phyloP scores from a whole-genome alignment of 2,797 vertebrate species.

The Anabas testudineus region DNA sequence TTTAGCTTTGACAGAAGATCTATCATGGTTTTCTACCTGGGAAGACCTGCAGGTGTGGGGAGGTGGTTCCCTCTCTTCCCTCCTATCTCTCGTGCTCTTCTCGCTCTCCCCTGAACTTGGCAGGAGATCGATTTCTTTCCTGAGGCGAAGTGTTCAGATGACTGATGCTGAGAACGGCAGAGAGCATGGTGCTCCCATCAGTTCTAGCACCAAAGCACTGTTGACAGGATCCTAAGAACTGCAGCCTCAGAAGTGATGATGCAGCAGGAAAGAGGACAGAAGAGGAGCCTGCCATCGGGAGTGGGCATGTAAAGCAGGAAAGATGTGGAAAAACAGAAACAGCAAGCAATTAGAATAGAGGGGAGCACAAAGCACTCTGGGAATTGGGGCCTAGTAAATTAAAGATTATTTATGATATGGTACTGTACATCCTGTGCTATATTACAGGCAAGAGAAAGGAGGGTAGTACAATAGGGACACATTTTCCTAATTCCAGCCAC shows the following conservation, averaged over 20 bases:
- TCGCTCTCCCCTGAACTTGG: slow-evolving; percentile 65
- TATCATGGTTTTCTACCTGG: slow-evolving; percentile 73
- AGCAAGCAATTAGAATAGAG: slow-evolving; percentile 13
- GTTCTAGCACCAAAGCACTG: slow-evolving; percentile 73
- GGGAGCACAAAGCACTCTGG: background rate
- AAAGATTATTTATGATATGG: background rate
- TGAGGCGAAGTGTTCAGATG: slow-evolving; percentile 76
- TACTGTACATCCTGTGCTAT: background rate
- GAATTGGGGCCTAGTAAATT: background rate
- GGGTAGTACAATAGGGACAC: background rate
- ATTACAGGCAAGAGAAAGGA: background rate
- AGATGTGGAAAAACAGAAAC: slow-evolving; percentile 22
- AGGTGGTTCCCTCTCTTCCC: slow-evolving; percentile 36
- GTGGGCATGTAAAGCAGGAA: slow-evolving; percentile 23
- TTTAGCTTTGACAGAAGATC: slow-evolving; percentile 72
- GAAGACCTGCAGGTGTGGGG: slow-evolving; percentile 69
- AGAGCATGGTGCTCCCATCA: slow-evolving; percentile 70
- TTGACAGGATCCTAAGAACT: slow-evolving; percentile 76
- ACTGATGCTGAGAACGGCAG: slow-evolving; percentile 72
- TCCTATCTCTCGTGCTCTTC: slow-evolving; percentile 45
- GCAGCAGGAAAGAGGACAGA: slow-evolving; percentile 63
- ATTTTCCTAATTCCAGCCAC: too few species aligned
- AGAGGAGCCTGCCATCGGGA: slow-evolving; percentile 15
- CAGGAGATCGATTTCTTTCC: slow-evolving; percentile 80
- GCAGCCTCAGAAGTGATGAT: slow-evolving; percentile 76